Percentiles rank a stretch among this genome's conserved stretches.
These are phyloP conservation scores for Pelmatolapia mariae DNA, from an alignment of 2,113 vertebrate species.

Conservation along the genomic window DNA sequence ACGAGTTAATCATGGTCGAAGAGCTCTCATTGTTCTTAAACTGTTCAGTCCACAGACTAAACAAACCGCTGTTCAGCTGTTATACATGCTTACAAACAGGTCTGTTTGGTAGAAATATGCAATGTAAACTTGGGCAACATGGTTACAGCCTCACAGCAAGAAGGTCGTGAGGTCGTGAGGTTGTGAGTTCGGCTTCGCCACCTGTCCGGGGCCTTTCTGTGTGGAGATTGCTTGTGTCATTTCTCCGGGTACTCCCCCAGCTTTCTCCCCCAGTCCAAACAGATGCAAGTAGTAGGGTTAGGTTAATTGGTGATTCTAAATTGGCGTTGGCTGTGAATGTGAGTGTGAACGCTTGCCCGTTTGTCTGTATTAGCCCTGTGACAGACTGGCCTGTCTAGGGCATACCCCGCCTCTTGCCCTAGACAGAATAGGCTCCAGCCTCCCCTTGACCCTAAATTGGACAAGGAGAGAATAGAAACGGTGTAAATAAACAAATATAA, in stretches of 20 bases:
- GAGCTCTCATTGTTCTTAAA: background rate
- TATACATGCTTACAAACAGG: background rate
- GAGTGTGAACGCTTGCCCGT: background rate
- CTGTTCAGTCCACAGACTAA: background rate
- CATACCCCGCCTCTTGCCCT: background rate
- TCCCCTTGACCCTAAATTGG: background rate
- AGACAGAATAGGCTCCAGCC: background rate
- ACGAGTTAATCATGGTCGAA: background rate
- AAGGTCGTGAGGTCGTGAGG: background rate
- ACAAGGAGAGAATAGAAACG: background rate
- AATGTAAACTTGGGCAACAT: background rate
- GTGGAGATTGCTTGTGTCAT: background rate
- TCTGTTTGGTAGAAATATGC: background rate
- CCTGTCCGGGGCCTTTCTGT: background rate
- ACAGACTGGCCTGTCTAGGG: background rate
- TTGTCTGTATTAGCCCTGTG: background rate
- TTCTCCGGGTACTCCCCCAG: background rate
- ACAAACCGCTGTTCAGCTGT: background rate
- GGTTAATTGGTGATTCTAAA: background rate
- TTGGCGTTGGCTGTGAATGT: background rate
- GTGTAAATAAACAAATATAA: background rate
- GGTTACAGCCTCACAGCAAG: background rate
- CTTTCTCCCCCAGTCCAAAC: background rate
- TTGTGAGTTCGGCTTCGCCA: background rate
- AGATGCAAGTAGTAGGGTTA: background rate